phyloP scores from a whole-genome alignment of 2,888 invertebrate species.

The Dasysyrphus albostriatus region DNA sequence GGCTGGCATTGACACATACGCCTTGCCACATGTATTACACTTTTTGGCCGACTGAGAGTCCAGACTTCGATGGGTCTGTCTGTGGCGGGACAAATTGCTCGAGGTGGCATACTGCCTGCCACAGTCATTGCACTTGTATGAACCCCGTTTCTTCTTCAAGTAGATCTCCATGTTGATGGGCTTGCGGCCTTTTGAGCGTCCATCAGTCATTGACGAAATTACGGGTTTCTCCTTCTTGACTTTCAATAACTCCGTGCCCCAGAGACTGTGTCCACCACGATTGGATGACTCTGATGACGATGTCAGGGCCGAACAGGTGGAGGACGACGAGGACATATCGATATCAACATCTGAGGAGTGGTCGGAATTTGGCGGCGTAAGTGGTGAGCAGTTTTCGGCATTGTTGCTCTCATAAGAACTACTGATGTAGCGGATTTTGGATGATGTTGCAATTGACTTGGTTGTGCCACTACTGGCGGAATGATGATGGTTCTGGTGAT shows the following conservation, averaged over 20 bases:
- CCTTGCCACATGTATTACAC: constrained; percentile 97
- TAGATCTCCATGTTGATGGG: constrained; percentile 58
- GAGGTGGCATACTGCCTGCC: constrained; percentile 96
- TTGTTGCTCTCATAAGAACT: constrained; percentile 83
- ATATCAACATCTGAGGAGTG: constrained; percentile 90
- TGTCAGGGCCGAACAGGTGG: constrained; percentile 70
- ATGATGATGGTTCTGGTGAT: constrained; percentile 75
- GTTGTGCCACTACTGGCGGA: constrained; percentile 40
- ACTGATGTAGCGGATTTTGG: constrained; percentile 82
- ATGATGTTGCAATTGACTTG: constrained; percentile 75
- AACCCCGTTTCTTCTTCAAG: constrained; percentile 82
- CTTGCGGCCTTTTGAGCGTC: constrained; percentile 82
- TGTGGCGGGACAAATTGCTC: constrained; percentile 94
- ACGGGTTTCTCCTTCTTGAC: constrained; percentile 77
- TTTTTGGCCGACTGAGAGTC: constrained; percentile 98
- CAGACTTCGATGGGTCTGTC: constrained; percentile 95
- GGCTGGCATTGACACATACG: constrained; percentile 99
- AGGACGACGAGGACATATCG: constrained; percentile 83
- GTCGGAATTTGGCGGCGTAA: constrained; percentile 89
- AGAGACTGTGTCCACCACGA: constrained; percentile 76
- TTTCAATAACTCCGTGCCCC: constrained; percentile 72
- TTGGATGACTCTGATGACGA: constrained; percentile 79
- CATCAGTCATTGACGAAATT: constrained; percentile 81
- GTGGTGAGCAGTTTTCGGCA: constrained; percentile 84
- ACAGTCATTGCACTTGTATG: constrained; percentile 93